phyloP scores from a whole-genome alignment of 1,140 invertebrate species.

The Megalonaias nervosa region DNA sequence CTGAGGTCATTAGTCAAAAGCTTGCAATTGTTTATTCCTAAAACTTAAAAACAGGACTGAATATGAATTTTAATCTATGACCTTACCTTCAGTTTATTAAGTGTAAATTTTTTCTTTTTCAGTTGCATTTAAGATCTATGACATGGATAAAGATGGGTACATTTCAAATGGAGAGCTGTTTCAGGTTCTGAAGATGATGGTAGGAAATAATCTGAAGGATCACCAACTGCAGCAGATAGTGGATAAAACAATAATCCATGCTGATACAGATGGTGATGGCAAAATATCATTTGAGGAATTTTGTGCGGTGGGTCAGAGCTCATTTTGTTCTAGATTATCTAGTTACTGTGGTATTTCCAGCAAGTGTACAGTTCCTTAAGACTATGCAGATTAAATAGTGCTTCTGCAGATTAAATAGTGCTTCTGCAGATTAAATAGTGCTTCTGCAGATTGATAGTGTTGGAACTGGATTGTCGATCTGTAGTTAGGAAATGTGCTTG shows the following conservation, averaged over 20 bases:
- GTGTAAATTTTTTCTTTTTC: conserved; percentile 40
- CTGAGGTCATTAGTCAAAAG: too few species aligned
- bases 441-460: neutral
- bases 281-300: conserved; percentile 74
- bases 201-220: conserved; percentile 73
- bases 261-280: conserved; percentile 72
- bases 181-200: conserved; percentile 99
- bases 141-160: conserved; percentile 99
- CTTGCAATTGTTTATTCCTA: too few species aligned
- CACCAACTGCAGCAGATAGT: conserved; percentile 73
- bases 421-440: too few species aligned
- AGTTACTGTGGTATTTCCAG: neutral
- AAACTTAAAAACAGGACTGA: too few species aligned
- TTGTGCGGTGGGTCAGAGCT: conserved; percentile 65
- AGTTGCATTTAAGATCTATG: conserved; percentile 98
- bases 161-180: conserved; percentile 99
- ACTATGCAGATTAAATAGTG: neutral
- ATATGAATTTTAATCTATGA: too few species aligned
- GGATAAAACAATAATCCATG: conserved; percentile 73
- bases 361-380: conserved; percentile 8
- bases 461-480: conserved; percentile 3
- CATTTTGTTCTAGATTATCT: neutral
- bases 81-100: neutral
- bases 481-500: neutral
- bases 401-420: too few species aligned